Base-by-base conservation (phyloP, 2,797 vertebrate genomes). In the Chanos chanos region DNA sequence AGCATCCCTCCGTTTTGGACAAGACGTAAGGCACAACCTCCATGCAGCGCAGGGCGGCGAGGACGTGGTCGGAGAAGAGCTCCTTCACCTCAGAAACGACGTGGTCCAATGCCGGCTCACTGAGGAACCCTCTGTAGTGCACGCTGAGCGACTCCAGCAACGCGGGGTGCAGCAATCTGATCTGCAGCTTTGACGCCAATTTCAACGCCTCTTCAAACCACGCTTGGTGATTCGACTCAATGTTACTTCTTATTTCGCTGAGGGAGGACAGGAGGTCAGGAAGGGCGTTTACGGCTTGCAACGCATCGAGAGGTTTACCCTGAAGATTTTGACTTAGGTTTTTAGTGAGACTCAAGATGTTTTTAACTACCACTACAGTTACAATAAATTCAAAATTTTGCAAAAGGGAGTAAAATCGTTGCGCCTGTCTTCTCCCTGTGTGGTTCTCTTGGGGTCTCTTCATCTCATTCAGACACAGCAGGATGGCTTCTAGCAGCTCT, bases 1-100 rank as follows among this genome's bases (percentile, higher is more conserved):
- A 80, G 78, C 79, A 83, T 70, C 80, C 88, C 77, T 89, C 86
- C 39, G 83, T 80, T 82, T 87, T 87, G 68, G 87, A 88, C 84
- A 91, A 85, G 79, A 89, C 89, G 33, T 89, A 91, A 89, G 90
- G 90, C 88, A 92, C 90, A 75, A 92, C 85, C 87, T 89, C 87
- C 83, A 91, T 78, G 83, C 88, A 91, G 77, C 70, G 78, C 74
- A 91, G 65, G 3, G 84, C 86, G 62, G 86, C 84, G 61, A 86
- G 64, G 19, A 87, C 82, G 61, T 81, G 83, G 15, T 89, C 85
- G 15, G 84, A 78, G 66, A 89, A 90, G 59, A 92, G 83, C 65
- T 86, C 83, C 0, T 81, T 70, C 1, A 90, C 68, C 81, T 92
- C 88, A 12, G 73, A 61, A 51, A 85, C 71, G 0, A 81, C 81